These are phyloP conservation scores for Baccha elongata DNA, from an alignment of 2,888 invertebrate genomes.

Conservation along the genomic window DNA sequence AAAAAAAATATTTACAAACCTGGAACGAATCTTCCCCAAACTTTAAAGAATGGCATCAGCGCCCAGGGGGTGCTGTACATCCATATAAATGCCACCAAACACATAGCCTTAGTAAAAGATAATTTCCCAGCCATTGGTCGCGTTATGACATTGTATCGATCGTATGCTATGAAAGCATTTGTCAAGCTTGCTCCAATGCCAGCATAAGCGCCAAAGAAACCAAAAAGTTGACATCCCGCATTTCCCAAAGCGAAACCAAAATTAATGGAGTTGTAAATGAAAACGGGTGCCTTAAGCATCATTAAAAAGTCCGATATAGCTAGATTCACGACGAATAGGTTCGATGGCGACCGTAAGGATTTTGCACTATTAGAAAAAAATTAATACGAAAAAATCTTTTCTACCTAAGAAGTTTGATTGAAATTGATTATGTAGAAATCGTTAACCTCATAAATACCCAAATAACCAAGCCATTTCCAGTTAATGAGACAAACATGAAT, in stretches of 20 bases:
- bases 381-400: background rate
- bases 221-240: constrained; percentile 89
- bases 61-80: constrained; percentile 90
- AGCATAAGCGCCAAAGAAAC: constrained; percentile 87
- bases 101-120: constrained; percentile 88
- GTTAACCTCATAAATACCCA: constrained; percentile 87
- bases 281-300: constrained; percentile 92
- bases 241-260: constrained; percentile 88
- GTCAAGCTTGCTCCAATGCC: constrained; percentile 89
- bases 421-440: background rate
- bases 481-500: constrained; percentile 88
- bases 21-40: constrained; percentile 92
- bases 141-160: constrained; percentile 88
- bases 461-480: constrained; percentile 93
- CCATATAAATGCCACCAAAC: constrained; percentile 88
- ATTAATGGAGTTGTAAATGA: constrained; percentile 90
- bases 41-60: constrained; percentile 88
- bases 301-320: constrained; percentile 91
- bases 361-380: constrained; percentile 70
- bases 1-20: constrained; percentile 77
- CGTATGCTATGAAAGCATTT: constrained; percentile 91
- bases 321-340: constrained; percentile 90
- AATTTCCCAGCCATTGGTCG: constrained; percentile 90
- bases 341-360: constrained; percentile 84
- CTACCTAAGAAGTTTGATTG: background rate